These are phyloP conservation scores for Catamblyrhynchus diadema DNA, from an alignment of 2,797 vertebrate species.

Conservation along the genomic window DNA sequence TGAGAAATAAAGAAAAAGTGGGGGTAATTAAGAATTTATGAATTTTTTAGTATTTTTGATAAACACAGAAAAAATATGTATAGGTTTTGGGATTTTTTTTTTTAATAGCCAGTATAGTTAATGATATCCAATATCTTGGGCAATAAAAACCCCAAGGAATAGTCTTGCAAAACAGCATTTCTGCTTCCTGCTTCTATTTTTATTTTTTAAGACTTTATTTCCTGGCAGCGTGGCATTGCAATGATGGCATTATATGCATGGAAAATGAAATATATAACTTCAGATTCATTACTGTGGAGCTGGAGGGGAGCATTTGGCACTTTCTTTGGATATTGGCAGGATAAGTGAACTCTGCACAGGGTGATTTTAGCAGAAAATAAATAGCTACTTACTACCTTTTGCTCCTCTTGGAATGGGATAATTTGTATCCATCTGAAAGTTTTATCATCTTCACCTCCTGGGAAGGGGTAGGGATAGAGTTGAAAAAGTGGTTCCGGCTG, in stretches of 20 bases:
- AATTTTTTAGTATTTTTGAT: background rate
- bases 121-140: background rate
- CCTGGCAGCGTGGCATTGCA: background rate
- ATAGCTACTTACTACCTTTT: background rate
- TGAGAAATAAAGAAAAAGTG: background rate
- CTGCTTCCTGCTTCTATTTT: background rate
- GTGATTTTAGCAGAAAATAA: constrained; percentile 3
- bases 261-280: background rate
- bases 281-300: background rate
- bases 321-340: background rate
- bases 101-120: background rate
- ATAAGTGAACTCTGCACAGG: background rate
- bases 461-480: background rate
- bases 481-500: background rate
- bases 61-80: background rate
- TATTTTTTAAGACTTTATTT: background rate
- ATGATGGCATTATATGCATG: background rate
- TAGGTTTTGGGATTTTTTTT: background rate
- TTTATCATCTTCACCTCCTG: background rate
- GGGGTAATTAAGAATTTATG: background rate
- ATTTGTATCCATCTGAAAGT: constrained; percentile 2
- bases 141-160: background rate
- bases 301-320: background rate
- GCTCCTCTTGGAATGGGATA: background rate
- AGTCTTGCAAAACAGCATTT: background rate